Percentiles rank a stretch among this genome's conserved stretches.
These are phyloP conservation scores for Erynnis tages DNA, from an alignment of 2,888 invertebrate species.

Conservation along the genomic window DNA sequence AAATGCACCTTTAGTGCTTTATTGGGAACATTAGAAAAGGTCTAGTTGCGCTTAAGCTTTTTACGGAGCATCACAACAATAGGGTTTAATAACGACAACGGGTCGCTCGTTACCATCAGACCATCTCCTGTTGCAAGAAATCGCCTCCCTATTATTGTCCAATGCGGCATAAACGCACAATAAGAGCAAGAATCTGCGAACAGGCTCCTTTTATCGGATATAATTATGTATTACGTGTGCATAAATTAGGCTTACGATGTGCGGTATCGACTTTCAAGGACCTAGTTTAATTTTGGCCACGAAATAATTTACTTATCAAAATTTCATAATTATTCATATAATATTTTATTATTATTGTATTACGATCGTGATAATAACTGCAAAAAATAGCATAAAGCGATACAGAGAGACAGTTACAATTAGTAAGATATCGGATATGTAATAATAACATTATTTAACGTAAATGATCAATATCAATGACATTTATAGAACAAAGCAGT, in stretches of 20 bases:
- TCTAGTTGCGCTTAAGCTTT: conserved; percentile 54
- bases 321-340: conserved; percentile 5
- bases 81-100: conserved; percentile 63
- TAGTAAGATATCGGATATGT: conserved; percentile 22
- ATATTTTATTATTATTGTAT: not conserved
- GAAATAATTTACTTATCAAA: conserved; percentile 14
- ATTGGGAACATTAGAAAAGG: conserved; percentile 66
- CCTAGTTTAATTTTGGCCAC: conserved; percentile 21
- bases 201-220: conserved; percentile 45
- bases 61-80: conserved; percentile 69
- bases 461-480: conserved; percentile 28
- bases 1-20: conserved; percentile 65
- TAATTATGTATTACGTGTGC: conserved; percentile 22
- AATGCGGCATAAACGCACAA: conserved; percentile 53
- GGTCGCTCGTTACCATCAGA: conserved; percentile 62
- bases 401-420: conserved; percentile 12
- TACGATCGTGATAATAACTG: too few species aligned
- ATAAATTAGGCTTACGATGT: conserved; percentile 14
- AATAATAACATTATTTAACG: conserved; percentile 26
- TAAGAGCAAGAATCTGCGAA: conserved; percentile 58
- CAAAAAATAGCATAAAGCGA: too few species aligned
- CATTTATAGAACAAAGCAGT: conserved; percentile 38
- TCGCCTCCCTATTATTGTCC: conserved; percentile 61
- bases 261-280: conserved; percentile 12
- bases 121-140: conserved; percentile 60